Percentiles rank a stretch among this genome's conserved stretches.
Conservation (phyloP, 2,113 vertebrate species). For the Tetrax tetrax region DNA sequence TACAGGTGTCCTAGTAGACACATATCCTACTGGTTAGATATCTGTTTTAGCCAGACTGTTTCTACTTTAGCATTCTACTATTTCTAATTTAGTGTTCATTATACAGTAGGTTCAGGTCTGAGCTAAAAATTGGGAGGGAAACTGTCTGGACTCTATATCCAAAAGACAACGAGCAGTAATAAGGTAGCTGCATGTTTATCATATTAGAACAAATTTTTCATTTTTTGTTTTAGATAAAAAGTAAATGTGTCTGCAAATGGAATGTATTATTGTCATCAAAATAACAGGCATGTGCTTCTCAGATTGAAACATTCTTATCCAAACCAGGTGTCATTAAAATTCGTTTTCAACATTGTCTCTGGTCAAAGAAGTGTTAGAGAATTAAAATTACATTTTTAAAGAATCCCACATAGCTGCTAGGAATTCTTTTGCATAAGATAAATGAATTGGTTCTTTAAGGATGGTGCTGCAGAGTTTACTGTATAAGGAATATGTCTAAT, state of each 20-base stretch:
- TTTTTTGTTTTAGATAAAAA: neutral
- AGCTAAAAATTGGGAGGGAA: neutral
- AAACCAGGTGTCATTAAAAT: slow-evolving; percentile 2
- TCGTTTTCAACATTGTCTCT: slow-evolving; percentile 39
- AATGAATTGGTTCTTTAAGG: neutral
- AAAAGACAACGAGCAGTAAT: neutral
- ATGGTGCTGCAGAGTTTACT: neutral
- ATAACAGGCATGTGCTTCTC: neutral
- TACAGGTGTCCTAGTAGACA: neutral
- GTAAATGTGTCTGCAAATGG: neutral
- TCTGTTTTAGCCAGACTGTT: neutral
- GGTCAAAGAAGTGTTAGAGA: slow-evolving; percentile 54
- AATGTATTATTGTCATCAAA: neutral
- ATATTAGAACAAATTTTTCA: neutral
- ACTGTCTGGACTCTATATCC: neutral
- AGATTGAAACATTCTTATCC: neutral
- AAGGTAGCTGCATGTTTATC: neutral
- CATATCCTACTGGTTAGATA: neutral
- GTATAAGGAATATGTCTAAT: neutral
- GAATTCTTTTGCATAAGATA: neutral
- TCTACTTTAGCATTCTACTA: neutral
- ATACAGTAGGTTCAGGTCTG: neutral
- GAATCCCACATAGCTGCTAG: slow-evolving; percentile 43
- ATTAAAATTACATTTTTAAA: slow-evolving; percentile 64
- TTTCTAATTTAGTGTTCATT: neutral